Percentiles rank a stretch among this genome's conserved stretches.
These are phyloP conservation scores for Sylvicapra grimmia DNA, from an alignment of 2,113 vertebrate species.

Conservation along the genomic window DNA sequence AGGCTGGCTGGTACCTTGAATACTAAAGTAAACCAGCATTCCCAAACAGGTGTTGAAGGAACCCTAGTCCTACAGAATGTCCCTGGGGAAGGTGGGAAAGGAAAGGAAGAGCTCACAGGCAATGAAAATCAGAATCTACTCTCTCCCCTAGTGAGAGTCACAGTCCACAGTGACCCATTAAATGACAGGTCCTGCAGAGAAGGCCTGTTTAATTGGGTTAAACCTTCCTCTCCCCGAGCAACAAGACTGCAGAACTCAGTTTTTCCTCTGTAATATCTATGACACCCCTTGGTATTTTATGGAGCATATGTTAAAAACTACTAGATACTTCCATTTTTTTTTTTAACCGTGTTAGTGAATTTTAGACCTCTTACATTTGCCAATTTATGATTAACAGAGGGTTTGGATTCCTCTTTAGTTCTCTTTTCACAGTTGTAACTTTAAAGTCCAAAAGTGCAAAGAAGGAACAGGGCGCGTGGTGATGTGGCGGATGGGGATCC, in stretches of 20 bases:
- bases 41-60: not conserved
- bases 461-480: conserved; percentile 89
- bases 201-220: not conserved
- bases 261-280: not conserved
- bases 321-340: not conserved
- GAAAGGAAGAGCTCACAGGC: not conserved
- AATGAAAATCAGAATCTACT: not conserved
- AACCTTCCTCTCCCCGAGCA: not conserved
- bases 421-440: conserved; percentile 92
- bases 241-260: not conserved
- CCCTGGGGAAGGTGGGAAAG: not conserved
- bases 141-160: not conserved
- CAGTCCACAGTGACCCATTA: not conserved
- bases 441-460: conserved; percentile 91
- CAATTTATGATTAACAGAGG: not conserved
- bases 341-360: not conserved
- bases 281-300: not conserved
- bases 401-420: conserved; percentile 77
- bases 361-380: not conserved
- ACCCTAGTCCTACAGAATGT: not conserved
- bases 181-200: not conserved
- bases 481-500: conserved; percentile 92
- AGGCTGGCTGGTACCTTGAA: not conserved
- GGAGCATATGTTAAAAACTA: not conserved
- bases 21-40: not conserved